phyloP scores from a whole-genome alignment of 2,888 invertebrate genomes.

The Teleiodes luculella region DNA sequence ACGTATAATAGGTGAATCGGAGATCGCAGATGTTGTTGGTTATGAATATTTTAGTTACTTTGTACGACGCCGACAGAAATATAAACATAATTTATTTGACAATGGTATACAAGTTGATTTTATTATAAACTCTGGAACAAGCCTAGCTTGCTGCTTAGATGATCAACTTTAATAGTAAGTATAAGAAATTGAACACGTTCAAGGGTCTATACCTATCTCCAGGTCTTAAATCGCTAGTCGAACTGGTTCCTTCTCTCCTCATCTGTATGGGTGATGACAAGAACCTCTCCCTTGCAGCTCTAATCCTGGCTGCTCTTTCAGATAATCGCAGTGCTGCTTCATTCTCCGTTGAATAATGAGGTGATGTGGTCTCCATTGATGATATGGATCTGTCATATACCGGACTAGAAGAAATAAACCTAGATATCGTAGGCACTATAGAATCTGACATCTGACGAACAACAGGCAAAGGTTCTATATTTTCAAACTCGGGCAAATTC shows the following conservation, averaged over 20 bases:
- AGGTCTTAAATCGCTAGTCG: conserved; percentile 64
- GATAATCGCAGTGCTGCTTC: conserved; percentile 53
- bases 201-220: conserved; percentile 64
- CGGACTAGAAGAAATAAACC: conserved; percentile 48
- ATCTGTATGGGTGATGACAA: conserved; percentile 70
- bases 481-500: conserved; percentile 35
- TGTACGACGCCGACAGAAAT: too few species aligned
- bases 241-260: conserved; percentile 67
- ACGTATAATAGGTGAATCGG: too few species aligned
- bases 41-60: too few species aligned
- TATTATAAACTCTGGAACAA: too few species aligned
- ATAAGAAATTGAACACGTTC: too few species aligned
- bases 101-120: too few species aligned
- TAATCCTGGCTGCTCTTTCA: conserved; percentile 79
- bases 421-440: conserved; percentile 51
- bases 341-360: conserved; percentile 33
- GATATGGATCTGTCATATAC: conserved; percentile 58
- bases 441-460: conserved; percentile 56
- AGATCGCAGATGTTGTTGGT: too few species aligned
- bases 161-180: too few species aligned
- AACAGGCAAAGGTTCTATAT: conserved; percentile 37
- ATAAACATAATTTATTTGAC: background rate
- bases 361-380: conserved; percentile 38
- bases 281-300: conserved; percentile 86
- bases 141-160: too few species aligned